phyloP scores from a whole-genome alignment of 1,140 invertebrate genomes.

The Coenobita brevimanus region DNA sequence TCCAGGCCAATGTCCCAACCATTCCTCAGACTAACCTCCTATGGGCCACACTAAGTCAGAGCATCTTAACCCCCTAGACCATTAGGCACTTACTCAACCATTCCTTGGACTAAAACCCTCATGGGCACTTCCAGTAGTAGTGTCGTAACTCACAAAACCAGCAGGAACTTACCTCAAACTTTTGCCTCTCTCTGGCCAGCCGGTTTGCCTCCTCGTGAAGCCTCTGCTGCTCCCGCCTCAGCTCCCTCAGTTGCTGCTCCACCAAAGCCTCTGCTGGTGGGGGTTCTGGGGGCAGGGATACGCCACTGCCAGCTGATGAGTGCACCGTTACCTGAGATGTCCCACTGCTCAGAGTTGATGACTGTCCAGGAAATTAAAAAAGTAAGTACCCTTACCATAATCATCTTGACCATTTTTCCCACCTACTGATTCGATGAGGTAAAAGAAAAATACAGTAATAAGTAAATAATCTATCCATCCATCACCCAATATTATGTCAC shows the following conservation, averaged over 20 bases:
- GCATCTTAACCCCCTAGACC: no score
- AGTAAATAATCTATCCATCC: no score
- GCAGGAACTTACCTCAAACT: conserved; percentile 48
- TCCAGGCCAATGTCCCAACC: no score
- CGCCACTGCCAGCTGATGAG: conserved; percentile 39
- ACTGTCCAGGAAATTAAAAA: no score
- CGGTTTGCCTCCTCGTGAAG: conserved; percentile 47
- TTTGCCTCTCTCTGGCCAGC: conserved; percentile 47
- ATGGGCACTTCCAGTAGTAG: neutral
- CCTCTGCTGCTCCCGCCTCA: conserved; percentile 33
- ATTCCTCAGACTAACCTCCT: no score
- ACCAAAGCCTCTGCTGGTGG: conserved; percentile 23
- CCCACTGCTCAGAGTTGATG: conserved; percentile 50
- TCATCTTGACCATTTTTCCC: neutral
- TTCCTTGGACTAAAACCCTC: neutral
- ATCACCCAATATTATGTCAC: no score
- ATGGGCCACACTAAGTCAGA: no score
- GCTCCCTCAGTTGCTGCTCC: conserved; percentile 49
- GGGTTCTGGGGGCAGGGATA: neutral
- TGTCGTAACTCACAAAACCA: neutral
- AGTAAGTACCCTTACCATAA: neutral
- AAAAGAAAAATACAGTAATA: no score
- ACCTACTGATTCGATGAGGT: neutral
- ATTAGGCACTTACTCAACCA: no score
- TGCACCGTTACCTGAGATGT: conserved; percentile 49